Conservation (phyloP, 2,888 invertebrate species). For the Biston stratarius region DNA sequence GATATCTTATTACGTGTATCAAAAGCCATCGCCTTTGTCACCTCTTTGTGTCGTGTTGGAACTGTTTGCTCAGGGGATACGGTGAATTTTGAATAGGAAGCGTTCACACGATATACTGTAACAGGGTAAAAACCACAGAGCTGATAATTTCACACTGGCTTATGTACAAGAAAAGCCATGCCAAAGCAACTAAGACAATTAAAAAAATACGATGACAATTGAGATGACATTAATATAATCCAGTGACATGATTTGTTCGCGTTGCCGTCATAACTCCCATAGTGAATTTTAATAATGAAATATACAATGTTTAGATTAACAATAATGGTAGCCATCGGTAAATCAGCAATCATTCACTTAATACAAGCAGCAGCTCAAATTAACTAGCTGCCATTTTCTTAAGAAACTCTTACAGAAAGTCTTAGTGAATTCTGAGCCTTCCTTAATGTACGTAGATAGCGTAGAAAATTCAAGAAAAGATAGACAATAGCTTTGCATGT, state of each 20-base stretch:
- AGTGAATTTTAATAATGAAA: no score
- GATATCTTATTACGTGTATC: conserved; percentile 20
- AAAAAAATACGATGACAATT: no score
- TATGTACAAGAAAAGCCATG: no score
- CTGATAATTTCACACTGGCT: no score
- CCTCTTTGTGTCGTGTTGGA: conserved; percentile 21
- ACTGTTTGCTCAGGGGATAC: conserved; percentile 33
- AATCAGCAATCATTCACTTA: no score
- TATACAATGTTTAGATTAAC: no score
- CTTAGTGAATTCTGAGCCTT: neutral
- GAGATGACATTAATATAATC: no score
- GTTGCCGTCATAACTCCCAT: no score
- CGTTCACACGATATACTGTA: conserved; percentile 31
- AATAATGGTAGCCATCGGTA: no score
- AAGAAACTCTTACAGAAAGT: neutral
- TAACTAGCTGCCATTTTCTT: no score
- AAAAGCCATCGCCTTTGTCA: conserved; percentile 16
- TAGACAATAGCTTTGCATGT: conserved; percentile 17
- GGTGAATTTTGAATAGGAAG: conserved; percentile 40
- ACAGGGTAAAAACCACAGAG: conserved; percentile 9
- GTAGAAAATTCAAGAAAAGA: conserved; percentile 9
- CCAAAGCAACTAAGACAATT: neutral
- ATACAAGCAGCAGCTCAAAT: no score
- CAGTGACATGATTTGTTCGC: no score
- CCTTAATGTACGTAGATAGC: neutral